These are phyloP conservation scores for Enteromius anoplus DNA, from an alignment of 2,797 vertebrate genomes.

Conservation along the genomic window DNA sequence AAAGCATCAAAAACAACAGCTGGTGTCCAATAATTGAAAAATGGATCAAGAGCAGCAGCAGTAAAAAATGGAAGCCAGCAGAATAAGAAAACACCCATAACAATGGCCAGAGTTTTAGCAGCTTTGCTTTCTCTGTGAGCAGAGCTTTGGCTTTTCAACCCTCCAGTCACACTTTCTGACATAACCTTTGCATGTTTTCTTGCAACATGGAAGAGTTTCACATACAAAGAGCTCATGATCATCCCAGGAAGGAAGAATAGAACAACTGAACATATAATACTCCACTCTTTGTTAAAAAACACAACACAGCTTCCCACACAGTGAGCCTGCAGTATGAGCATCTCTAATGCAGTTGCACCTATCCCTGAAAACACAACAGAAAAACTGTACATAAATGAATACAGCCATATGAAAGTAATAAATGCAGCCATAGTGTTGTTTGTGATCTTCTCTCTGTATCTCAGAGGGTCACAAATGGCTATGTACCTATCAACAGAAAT, in stretches of 20 bases:
- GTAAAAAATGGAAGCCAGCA: conserved; percentile 59
- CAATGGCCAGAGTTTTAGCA: conserved; percentile 59
- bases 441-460: conserved; percentile 55
- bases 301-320: conserved; percentile 45
- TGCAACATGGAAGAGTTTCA: conserved; percentile 24
- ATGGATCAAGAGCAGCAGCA: conserved; percentile 44
- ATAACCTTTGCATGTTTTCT: conserved; percentile 47
- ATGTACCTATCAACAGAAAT: conserved; percentile 61
- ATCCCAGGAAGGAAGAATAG: conserved; percentile 39
- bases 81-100: conserved; percentile 53
- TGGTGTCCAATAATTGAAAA: conserved; percentile 38
- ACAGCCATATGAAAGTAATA: conserved; percentile 45
- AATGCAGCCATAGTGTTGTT: conserved; percentile 22
- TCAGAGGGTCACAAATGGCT: conserved; percentile 62
- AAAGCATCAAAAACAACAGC: conserved; percentile 49
- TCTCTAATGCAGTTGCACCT: conserved; percentile 47
- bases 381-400: conserved; percentile 51
- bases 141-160: conserved; percentile 19
- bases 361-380: conserved; percentile 54
- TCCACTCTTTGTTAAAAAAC: conserved; percentile 15
- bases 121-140: conserved; percentile 56
- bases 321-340: neutral
- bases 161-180: conserved; percentile 31
- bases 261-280: neutral
- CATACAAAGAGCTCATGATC: conserved; percentile 53